A percentile compares a stretch with the other conserved stretches of the same genome.
These are phyloP conservation scores for Rhineura floridana DNA, from an alignment of 2,113 vertebrate species.

Conservation along the genomic window DNA sequence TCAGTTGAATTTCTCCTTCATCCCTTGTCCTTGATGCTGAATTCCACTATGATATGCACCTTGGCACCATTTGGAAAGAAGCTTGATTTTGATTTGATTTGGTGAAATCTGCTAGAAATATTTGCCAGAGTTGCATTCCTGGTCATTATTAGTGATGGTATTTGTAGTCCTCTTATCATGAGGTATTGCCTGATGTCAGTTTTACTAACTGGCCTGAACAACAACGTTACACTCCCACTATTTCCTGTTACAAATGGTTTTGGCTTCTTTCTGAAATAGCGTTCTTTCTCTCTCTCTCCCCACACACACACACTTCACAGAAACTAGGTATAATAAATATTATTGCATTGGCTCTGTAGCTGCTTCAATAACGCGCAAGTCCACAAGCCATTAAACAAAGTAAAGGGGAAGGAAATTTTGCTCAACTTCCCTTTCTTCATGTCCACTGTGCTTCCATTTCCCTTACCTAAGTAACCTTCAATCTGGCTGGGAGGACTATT, in stretches of 20 bases:
- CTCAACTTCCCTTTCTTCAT: not conserved
- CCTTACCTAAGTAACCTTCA: too few relatives aligned
- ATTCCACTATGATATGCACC: not conserved
- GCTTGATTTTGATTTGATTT: too few relatives aligned
- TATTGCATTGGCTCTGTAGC: not conserved
- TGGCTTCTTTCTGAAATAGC: not conserved
- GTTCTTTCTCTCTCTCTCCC: too few relatives aligned
- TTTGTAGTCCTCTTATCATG: not conserved
- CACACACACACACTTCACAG: not conserved
- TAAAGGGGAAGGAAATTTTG: constrained; percentile 8
- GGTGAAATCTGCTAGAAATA: not conserved
- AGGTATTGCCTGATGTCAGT: not conserved
- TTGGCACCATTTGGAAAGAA: not conserved
- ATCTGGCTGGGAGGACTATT: not conserved
- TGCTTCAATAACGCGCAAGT: not conserved
- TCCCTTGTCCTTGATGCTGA: not conserved
- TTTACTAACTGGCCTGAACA: not conserved
- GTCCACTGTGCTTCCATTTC: not conserved
- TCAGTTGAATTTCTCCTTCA: too few relatives aligned
- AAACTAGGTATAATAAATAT: not conserved
- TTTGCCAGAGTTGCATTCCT: not conserved
- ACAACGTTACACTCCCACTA: not conserved
- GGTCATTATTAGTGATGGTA: not conserved
- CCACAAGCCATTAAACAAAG: not conserved
- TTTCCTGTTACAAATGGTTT: not conserved